Conservation (phyloP, 2,113 vertebrate genomes). For the Eclectus roratus region DNA sequence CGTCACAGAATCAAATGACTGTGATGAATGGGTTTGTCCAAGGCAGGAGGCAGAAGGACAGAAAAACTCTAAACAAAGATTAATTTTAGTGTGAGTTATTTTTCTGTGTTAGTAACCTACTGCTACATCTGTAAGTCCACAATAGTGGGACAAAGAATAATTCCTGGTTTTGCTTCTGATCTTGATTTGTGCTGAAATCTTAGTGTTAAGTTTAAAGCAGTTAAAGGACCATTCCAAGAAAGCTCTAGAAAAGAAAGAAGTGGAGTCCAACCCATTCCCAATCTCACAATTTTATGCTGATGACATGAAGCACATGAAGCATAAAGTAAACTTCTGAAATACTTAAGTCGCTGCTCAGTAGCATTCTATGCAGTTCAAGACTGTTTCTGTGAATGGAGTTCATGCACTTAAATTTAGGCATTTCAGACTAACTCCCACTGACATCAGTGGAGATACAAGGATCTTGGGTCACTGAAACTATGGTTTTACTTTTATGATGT, state of each 20-base stretch:
- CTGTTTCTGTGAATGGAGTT: not conserved
- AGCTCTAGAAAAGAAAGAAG: not conserved
- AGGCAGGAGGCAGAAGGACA: not conserved
- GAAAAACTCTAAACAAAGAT: not conserved
- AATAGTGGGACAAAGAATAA: not conserved
- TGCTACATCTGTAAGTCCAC: not conserved
- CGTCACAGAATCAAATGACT: not conserved
- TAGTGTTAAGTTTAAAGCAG: not conserved
- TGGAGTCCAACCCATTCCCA: fast-evolving
- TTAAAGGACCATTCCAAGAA: not conserved
- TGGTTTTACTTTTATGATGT: not conserved
- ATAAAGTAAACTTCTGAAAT: not conserved
- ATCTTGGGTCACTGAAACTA: not conserved
- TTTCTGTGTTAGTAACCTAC: not conserved
- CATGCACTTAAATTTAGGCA: not conserved
- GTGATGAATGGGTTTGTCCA: not conserved
- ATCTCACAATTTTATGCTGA: not conserved
- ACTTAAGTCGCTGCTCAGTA: not conserved
- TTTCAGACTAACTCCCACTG: not conserved
- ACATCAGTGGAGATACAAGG: not conserved
- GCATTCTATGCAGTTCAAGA: not conserved
- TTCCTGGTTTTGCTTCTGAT: not conserved
- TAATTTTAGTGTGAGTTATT: not conserved
- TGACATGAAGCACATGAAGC: not conserved
- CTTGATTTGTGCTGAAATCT: not conserved